Evolutionary conservation across 2,888 invertebrate genomes (phyloP), one percentile per base, ranked within the genome.

Genomic region (Steinernema carpocapsae): DNA sequence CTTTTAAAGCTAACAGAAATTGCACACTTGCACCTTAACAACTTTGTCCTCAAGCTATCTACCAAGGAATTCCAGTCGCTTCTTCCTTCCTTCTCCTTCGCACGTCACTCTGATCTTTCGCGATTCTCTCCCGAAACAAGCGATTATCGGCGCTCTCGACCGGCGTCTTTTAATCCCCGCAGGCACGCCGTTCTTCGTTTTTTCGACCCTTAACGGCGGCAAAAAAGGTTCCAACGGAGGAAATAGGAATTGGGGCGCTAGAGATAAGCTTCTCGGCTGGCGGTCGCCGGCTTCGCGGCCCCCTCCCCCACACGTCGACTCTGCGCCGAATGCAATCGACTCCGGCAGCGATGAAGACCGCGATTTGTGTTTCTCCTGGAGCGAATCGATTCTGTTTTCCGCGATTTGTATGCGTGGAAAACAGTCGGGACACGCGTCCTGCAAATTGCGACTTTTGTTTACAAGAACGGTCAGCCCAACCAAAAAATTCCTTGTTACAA

Each of bases 341-440:
- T 64, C 64, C 64, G 10, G 37, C 37, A 37, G 37, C 37, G 37
- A 37, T 10, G 37, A 37, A 37, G 37, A 37, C 37, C 10, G 37
- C 37, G 64, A 64, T 64, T 26, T 29, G 64, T 26, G 22, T 56
- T 56, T 26, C 56, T 48, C 48, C 48, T 48, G 48, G 48, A 17
- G 32, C 64, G 37, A 64, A 64, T 64, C 64, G 64, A 64, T 64
- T 64, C 64, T 64, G 64, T 64, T 64, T 64, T 64, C 64, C 32
- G 64, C 32, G 64, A 64, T 64, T 64, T 64, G 29, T 64, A 64
- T 64, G 64, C 64, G 64, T 32, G 26, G n/a, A 64, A 64, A 64
- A 64, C 64, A 64, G 37, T 32, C 64, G 64, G 2, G 29, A 3
- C n/a, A 6, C 10, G 22, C 56, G 17, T 37, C 10, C 10, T 37